These are phyloP conservation scores for Columbina picui DNA, from an alignment of 2,113 vertebrate species.

Conservation along the genomic window DNA sequence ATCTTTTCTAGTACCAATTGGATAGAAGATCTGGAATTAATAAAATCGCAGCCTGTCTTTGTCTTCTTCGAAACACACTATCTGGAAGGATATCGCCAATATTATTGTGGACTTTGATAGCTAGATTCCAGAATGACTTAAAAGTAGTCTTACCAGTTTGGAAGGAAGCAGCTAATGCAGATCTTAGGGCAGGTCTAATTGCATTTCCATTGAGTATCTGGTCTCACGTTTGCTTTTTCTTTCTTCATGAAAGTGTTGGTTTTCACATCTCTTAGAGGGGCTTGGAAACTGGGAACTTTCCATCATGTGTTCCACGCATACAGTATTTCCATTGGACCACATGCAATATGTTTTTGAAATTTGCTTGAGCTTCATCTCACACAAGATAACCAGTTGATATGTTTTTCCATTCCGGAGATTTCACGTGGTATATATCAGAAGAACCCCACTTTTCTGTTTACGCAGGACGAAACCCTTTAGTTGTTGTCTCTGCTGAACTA, in stretches of 20 bases:
- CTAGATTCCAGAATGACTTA: background rate
- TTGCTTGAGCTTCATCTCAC: fast-evolving
- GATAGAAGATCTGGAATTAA: background rate
- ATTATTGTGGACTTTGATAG: background rate
- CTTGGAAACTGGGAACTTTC: background rate
- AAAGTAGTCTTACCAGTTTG: background rate
- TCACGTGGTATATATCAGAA: background rate
- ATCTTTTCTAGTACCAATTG: background rate
- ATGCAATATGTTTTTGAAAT: no score
- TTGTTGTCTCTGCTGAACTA: background rate
- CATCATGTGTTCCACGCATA: background rate
- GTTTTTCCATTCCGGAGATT: background rate
- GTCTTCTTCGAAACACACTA: background rate
- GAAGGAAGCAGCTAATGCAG: background rate
- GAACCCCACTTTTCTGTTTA: background rate
- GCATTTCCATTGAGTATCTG: background rate
- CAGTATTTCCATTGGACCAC: background rate
- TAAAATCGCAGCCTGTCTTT: fast-evolving
- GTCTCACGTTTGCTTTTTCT: background rate
- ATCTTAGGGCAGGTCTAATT: background rate
- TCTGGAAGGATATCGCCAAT: background rate
- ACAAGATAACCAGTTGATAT: background rate
- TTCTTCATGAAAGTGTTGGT: fast-evolving
- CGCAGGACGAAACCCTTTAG: background rate
- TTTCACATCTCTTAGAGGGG: background rate